Percentiles rank a stretch among this genome's conserved stretches.
These are phyloP conservation scores for Cephus pulcher DNA, from an alignment of 2,888 invertebrate genomes.

Conservation along the genomic window DNA sequence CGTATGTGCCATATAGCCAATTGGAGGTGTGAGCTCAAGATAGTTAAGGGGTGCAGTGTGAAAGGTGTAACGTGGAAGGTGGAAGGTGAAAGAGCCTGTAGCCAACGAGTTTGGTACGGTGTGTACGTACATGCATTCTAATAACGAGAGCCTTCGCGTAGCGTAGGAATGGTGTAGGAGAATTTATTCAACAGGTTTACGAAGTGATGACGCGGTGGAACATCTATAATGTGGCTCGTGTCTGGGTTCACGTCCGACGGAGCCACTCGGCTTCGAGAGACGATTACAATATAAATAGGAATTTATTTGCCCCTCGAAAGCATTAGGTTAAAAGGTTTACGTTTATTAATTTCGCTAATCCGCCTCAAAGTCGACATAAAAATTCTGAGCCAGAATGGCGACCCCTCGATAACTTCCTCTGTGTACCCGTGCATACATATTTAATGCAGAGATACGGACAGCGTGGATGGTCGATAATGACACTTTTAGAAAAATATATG, in stretches of 20 bases:
- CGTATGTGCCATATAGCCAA: background rate
- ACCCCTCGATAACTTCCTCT: background rate
- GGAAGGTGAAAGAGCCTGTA: constrained; percentile 4
- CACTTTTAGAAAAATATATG: background rate
- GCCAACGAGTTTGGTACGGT: background rate
- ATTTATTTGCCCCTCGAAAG: constrained; percentile 56
- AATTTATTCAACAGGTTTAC: constrained; percentile 61
- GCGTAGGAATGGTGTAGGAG: constrained; percentile 15
- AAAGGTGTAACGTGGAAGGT: background rate
- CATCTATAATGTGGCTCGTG: constrained; percentile 58
- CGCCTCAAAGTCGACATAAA: constrained; percentile 19
- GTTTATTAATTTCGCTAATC: constrained; percentile 63
- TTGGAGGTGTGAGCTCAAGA: background rate
- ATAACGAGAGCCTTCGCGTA: constrained; percentile 2
- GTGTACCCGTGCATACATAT: background rate
- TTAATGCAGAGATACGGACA: background rate
- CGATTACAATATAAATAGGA: constrained; percentile 62
- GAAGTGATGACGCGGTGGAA: constrained; percentile 62
- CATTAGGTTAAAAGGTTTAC: constrained; percentile 63
- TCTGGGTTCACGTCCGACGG: constrained; percentile 27
- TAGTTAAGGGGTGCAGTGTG: background rate
- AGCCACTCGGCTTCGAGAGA: constrained; percentile 24
- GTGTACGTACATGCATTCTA: background rate
- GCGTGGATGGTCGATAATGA: background rate
- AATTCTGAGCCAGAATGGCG: background rate